phyloP scores from a whole-genome alignment of 2,113 vertebrate genomes.

The Cheirogaleus medius region DNA sequence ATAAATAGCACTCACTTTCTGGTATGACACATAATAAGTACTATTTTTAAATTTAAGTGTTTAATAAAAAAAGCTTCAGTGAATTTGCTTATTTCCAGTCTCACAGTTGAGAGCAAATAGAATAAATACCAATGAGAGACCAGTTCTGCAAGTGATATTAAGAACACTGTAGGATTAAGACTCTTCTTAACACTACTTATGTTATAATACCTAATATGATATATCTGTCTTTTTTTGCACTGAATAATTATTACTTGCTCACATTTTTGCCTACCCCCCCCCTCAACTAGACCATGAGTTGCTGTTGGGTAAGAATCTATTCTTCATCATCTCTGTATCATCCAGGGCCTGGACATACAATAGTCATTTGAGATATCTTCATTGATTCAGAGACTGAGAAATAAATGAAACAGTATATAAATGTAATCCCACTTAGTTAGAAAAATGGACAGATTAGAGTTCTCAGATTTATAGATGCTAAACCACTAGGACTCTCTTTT shows the following conservation, averaged over 20 bases:
- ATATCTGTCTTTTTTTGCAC: neutral
- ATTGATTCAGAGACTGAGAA: neutral
- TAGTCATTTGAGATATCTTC: neutral
- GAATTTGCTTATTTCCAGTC: constrained; percentile 11
- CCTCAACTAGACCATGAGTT: neutral
- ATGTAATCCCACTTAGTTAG: neutral
- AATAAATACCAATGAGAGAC: neutral
- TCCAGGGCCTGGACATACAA: neutral
- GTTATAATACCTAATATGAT: neutral
- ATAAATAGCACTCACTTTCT: neutral
- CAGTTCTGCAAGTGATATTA: neutral
- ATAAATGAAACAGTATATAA: neutral
- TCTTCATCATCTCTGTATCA: neutral
- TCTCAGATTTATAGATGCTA: neutral
- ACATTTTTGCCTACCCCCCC: neutral
- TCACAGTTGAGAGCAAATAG: neutral
- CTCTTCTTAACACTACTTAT: neutral
- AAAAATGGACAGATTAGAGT: neutral
- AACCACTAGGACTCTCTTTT: neutral
- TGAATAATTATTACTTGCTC: neutral
- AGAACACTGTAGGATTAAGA: neutral
- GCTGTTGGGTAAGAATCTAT: neutral
- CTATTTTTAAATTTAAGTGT: constrained; percentile 27
- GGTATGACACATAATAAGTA: constrained; percentile 16
- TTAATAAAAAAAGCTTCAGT: constrained; percentile 17